Base-by-base conservation (phyloP, 2,888 invertebrate genomes). In the Icerya purchasi region DNA sequence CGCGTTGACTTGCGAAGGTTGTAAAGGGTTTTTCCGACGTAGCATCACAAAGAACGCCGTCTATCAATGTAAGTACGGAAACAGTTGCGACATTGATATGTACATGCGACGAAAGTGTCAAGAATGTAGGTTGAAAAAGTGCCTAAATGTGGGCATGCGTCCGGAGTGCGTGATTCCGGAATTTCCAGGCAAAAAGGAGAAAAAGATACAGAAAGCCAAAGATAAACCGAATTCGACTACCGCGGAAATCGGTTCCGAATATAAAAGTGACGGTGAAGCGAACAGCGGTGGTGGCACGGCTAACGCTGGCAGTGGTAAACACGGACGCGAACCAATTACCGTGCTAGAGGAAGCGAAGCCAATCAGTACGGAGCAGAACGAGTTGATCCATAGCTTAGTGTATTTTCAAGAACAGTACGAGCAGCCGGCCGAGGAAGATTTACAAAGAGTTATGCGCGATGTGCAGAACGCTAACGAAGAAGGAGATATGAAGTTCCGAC, bases 101-200 rank as follows among this genome's bases (percentile, higher is more conserved):
- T 97, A 97, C 76, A 97, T 97, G 97, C 76, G 97, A 68, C 82
- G 96, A 71, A 96, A 96, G 77, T 97, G 97, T 75, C 97, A 97
- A 75, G 90, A 93, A 72, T 97, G 97, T 74, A 81, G 97, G 68
- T 78, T 97, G 70, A 91, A 93, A 75, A 92, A 97, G 75, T 97
- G 97, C 76, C 80, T 94, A 67, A 87, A 86, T 66, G 94, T 96
- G 63, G 97, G 97, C 71, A 97, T 97, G 97, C 83, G 94, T 77
- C 93, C 94, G 57, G 96, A 97, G 75, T 96, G 79, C 75, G 91
- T 97, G 62, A 91, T 97, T 66, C 96, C 96, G 59, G 96, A 97
- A 73, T 90, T 88, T 71, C 94, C 94, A 75, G 97, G 96, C 75
- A 88, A 93, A 69, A 90, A 90, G 76, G 90, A 91, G 72, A 93